These are phyloP conservation scores for Athrips mouffetella DNA, from an alignment of 2,888 invertebrate genomes.

Conservation along the genomic window DNA sequence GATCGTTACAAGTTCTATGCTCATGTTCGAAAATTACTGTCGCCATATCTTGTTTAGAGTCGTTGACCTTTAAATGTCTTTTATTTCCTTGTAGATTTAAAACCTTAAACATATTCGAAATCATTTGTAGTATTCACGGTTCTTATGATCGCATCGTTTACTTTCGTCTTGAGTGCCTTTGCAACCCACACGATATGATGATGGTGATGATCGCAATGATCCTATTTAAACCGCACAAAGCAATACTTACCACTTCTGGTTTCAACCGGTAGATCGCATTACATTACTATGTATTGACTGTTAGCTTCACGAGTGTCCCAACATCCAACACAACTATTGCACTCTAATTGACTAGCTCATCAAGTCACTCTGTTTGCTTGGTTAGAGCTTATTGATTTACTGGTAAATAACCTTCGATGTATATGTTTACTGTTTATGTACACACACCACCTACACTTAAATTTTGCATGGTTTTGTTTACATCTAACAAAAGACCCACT, in stretches of 20 bases:
- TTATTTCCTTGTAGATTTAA: neutral
- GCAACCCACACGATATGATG: too few species aligned
- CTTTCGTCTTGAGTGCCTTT: too few species aligned
- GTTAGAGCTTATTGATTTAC: constrained; percentile 29
- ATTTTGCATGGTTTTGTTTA: constrained; percentile 10
- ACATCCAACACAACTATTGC: constrained; percentile 56
- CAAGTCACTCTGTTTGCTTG: constrained; percentile 40
- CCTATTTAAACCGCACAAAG: constrained; percentile 49
- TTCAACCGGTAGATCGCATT: constrained; percentile 60
- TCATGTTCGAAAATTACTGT: constrained; percentile 13
- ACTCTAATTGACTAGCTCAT: constrained; percentile 54
- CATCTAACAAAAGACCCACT: neutral
- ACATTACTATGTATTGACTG: constrained; percentile 68
- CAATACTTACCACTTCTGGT: constrained; percentile 58
- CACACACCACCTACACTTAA: too few species aligned
- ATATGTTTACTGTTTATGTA: neutral
- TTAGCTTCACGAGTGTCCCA: constrained; percentile 53
- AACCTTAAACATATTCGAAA: too few species aligned
- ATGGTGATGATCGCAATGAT: too few species aligned
- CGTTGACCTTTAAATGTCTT: constrained; percentile 4
- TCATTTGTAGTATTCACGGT: too few species aligned
- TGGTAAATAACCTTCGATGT: too few species aligned
- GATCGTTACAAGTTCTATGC: constrained; percentile 11
- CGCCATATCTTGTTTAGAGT: constrained; percentile 12
- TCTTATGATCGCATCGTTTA: too few species aligned